Percentiles rank a stretch among this genome's conserved stretches.
Conservation (phyloP, 2,888 invertebrate species). For the Amblyjoppa proteus region DNA sequence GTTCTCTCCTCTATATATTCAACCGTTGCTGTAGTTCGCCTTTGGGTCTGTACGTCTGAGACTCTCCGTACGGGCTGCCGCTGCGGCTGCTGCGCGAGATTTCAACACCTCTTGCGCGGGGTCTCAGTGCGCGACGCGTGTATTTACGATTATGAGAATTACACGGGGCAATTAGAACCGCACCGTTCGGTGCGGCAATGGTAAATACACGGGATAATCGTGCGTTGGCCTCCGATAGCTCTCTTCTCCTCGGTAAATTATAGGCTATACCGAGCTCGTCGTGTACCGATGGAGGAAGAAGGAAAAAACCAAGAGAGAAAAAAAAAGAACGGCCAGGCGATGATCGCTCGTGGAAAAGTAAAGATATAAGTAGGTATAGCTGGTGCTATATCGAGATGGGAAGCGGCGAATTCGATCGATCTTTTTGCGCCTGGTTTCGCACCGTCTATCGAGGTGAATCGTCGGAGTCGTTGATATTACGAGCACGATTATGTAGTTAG, state of each 20-base stretch:
- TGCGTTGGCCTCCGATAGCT: constrained; percentile 71
- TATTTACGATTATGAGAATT: constrained; percentile 82
- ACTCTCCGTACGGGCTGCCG: background rate
- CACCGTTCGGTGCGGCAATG: constrained; percentile 68
- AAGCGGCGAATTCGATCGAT: constrained; percentile 64
- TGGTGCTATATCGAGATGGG: constrained; percentile 44
- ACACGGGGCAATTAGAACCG: constrained; percentile 80
- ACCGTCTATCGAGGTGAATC: constrained; percentile 51
- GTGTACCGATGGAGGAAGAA: constrained; percentile 31
- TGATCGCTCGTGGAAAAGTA: constrained; percentile 58
- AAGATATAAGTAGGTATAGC: constrained; percentile 40
- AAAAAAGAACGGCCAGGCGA: constrained; percentile 23
- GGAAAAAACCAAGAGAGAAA: background rate
- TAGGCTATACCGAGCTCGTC: constrained; percentile 61
- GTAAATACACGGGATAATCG: constrained; percentile 77
- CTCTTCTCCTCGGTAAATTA: constrained; percentile 72
- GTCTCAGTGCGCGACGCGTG: constrained; percentile 73
- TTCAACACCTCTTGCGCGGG: constrained; percentile 78
- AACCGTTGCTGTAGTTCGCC: constrained; percentile 31
- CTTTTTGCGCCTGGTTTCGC: constrained; percentile 53
- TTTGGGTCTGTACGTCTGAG: constrained; percentile 17
- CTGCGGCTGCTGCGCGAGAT: constrained; percentile 61
- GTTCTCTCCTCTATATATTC: constrained; percentile 5
- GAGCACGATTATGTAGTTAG: constrained; percentile 58
- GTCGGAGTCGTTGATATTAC: constrained; percentile 60